A percentile compares a stretch with the other conserved stretches of the same genome.
Conservation (phyloP, 2,113 vertebrate genomes). For the Urocynchramus pylzowi region DNA sequence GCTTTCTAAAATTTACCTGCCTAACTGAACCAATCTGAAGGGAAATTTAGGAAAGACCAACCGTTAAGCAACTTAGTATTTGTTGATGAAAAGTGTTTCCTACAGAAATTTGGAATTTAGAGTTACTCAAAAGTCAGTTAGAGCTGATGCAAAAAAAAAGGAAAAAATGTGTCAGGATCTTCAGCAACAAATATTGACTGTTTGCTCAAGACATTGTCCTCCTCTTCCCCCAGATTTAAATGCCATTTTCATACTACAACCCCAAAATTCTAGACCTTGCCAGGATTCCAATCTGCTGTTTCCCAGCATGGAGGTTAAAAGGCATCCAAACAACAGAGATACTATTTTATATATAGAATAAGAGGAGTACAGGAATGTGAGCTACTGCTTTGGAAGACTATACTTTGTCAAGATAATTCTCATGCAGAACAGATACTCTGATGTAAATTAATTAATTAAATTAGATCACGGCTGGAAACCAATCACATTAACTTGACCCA, state of each 20-base stretch:
- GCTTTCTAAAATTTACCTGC: not conserved
- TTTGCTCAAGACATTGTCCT: not conserved
- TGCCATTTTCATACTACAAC: not conserved
- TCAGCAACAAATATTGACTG: not conserved
- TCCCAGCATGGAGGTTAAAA: not conserved
- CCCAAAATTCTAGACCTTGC: not conserved
- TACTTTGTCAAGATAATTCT: conserved; percentile 2
- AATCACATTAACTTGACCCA: not conserved
- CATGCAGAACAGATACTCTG: not conserved
- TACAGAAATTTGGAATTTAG: not conserved
- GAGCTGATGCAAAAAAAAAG: not conserved
- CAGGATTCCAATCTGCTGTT: not conserved
- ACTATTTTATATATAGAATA: not conserved
- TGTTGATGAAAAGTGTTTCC: not conserved
- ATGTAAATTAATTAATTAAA: not conserved
- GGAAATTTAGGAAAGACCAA: not conserved
- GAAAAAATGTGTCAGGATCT: not conserved
- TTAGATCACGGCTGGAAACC: not conserved
- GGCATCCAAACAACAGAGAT: not conserved
- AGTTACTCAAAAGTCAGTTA: not conserved
- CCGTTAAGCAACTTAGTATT: not conserved
- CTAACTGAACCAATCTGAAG: not conserved
- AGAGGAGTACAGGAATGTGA: not conserved
- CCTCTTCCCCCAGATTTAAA: not conserved
- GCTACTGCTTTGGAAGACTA: not conserved